Evolutionary conservation across 2,888 invertebrate species (phyloP), one percentile per base, ranked within the genome.

Genomic region (Branchipolynoe longqiensis): DNA sequence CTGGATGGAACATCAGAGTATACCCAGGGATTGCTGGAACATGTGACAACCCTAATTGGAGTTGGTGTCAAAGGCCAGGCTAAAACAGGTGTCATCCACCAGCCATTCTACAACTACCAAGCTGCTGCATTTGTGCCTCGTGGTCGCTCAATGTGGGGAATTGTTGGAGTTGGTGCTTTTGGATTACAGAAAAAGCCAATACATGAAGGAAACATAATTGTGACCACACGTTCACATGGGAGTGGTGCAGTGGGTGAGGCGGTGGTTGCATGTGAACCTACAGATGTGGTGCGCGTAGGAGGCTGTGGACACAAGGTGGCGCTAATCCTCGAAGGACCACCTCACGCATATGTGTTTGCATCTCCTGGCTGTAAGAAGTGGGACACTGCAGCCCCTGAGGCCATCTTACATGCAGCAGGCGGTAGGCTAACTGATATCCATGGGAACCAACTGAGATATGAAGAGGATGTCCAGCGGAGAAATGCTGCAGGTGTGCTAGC

Each of bases 301-400:
- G 99, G 99, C n/a, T 98, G 98, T 86, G 99, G 99, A 0, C 97
- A 97, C 91, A 99, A 99, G 95, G 97, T 82, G 0, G 93, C 98
- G 90, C 95, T 97, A 88, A 94, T 99, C 69, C 94, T 99, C 86
- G 99, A 99, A 94, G 99, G 99, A 0, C 96, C 96, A 92, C 99
- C 98, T 0, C 98, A 99, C 91, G 97, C 98, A 0, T 99, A 99
- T 93, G 97, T 99, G 0, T 99, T 98, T 94, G 98, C 99, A 0
- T 98, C 98, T 91, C 95, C 96, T 33, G 99, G 99, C 0, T 98
- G 97, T 92, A 99, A 99, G 94, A 98, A 98, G 93, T 99, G 99
- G 99, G 99, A 99, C 93, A 99, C 99, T 0, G 99, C 99, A 94
- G 99, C 98, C 0, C 98, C 99, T 0, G 99, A 99, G 94, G 99